Percentiles rank a stretch among this genome's conserved stretches.
Evolutionary conservation across 2,888 invertebrate species (phyloP).

Genomic region (Parascotia fuliginaria): DNA sequence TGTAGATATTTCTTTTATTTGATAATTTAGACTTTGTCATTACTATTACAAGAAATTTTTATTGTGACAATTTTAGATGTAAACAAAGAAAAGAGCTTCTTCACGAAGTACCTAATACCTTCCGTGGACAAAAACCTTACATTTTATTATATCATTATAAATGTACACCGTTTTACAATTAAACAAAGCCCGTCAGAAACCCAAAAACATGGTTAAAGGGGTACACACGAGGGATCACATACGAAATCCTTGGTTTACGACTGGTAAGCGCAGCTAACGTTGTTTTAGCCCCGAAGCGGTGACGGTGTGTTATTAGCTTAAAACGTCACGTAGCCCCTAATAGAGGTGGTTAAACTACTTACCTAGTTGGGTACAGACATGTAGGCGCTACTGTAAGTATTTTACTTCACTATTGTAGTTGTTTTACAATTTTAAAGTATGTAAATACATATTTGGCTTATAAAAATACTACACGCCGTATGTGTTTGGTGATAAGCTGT

Average conservation of each 20-base stretch:
- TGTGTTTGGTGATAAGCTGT: too few relatives aligned
- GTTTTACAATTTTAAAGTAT: background rate
- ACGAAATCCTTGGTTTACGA: conserved; percentile 40
- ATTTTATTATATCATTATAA: background rate
- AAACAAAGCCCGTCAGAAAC: background rate
- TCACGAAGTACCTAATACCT: too few relatives aligned
- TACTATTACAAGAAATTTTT: too few relatives aligned
- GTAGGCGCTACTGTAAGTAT: too few relatives aligned
- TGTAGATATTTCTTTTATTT: too few relatives aligned
- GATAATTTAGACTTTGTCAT: too few relatives aligned
- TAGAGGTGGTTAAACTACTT: conserved; percentile 40
- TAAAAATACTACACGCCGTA: too few relatives aligned
- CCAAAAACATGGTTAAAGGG: conserved; percentile 26
- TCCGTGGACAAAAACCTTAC: too few relatives aligned
- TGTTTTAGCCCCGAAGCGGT: conserved; percentile 24
- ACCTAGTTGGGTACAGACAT: conserved; percentile 23
- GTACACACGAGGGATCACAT: conserved; percentile 25
- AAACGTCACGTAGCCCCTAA: conserved; percentile 44
- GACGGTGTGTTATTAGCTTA: conserved; percentile 40
- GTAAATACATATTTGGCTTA: too few relatives aligned
- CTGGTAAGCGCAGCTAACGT: conserved; percentile 32
- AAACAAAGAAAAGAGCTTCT: too few relatives aligned
- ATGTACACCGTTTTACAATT: conserved; percentile 6
- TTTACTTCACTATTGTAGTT: background rate
- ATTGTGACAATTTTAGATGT: too few relatives aligned